Evolutionary conservation across 2,797 vertebrate genomes (phyloP).

Genomic region (Smutsia gigantea): DNA sequence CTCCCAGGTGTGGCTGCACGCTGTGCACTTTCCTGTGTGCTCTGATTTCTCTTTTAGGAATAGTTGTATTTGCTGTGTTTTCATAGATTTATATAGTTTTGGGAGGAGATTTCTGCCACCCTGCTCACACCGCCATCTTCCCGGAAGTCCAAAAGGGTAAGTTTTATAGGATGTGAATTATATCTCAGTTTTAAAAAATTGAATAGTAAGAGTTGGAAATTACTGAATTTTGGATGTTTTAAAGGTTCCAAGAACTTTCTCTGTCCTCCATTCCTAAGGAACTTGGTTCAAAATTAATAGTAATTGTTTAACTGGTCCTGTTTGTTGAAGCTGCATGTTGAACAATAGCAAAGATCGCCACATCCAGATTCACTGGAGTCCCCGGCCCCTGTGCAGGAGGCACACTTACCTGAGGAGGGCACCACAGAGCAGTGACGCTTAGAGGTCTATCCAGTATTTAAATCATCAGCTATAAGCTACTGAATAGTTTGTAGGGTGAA

Average conservation of each 20-base stretch:
- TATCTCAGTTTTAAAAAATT: background rate
- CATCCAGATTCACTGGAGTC: background rate
- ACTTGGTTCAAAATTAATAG: background rate
- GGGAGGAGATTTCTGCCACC: no score
- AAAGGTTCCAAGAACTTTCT: background rate
- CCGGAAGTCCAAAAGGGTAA: background rate
- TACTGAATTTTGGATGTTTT: background rate
- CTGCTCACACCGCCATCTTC: no score
- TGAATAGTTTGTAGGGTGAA: slow-evolving; percentile 4
- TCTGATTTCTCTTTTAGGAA: no score
- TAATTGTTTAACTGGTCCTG: background rate
- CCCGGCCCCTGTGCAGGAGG: background rate
- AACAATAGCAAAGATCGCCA: background rate
- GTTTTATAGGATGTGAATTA: background rate
- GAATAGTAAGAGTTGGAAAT: background rate
- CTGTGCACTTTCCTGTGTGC: no score
- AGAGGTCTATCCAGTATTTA: background rate
- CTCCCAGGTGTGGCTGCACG: no score
- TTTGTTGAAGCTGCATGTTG: background rate
- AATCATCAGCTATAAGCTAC: background rate
- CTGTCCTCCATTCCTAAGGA: background rate
- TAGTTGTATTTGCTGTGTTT: no score
- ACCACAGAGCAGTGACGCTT: slow-evolving; percentile 17
- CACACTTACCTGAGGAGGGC: background rate
- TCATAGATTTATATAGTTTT: no score